A percentile compares a stretch with the other conserved stretches of the same genome.
Conservation (phyloP, 2,888 invertebrate species). For the Euphydryas editha region DNA sequence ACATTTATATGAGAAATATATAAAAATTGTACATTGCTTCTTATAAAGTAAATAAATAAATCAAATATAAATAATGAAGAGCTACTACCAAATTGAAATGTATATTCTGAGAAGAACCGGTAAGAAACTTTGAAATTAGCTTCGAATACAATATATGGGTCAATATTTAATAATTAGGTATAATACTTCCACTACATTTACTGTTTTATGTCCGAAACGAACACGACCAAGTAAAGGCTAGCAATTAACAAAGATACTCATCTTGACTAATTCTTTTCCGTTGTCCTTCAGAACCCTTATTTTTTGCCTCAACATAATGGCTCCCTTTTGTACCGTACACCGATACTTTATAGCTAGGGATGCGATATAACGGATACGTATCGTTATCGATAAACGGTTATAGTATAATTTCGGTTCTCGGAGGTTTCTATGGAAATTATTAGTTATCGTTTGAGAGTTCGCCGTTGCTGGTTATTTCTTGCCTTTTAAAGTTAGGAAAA, state of each 20-base stretch:
- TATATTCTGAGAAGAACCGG: too few relatives aligned
- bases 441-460: slow-evolving; percentile 2
- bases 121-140: too few relatives aligned
- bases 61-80: neutral
- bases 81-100: too few relatives aligned
- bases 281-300: slow-evolving; percentile 39
- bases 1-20: too few relatives aligned
- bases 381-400: slow-evolving; percentile 35
- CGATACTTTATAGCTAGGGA: slow-evolving; percentile 50
- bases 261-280: slow-evolving; percentile 34
- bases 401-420: slow-evolving; percentile 16
- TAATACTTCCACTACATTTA: neutral
- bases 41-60: too few relatives aligned
- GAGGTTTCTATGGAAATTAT: slow-evolving; percentile 13
- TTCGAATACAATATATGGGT: neutral
- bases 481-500: neutral
- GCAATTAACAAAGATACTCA: slow-evolving; percentile 40
- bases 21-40: too few relatives aligned
- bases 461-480: neutral
- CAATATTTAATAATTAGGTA: neutral
- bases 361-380: slow-evolving; percentile 39
- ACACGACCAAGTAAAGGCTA: slow-evolving; percentile 27
- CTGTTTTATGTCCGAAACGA: neutral
- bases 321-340: slow-evolving; percentile 48
- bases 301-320: slow-evolving; percentile 51